Evolutionary conservation across 2,113 vertebrate genomes (phyloP), one percentile per base, ranked within the genome.

Genomic region (Progne subis): DNA sequence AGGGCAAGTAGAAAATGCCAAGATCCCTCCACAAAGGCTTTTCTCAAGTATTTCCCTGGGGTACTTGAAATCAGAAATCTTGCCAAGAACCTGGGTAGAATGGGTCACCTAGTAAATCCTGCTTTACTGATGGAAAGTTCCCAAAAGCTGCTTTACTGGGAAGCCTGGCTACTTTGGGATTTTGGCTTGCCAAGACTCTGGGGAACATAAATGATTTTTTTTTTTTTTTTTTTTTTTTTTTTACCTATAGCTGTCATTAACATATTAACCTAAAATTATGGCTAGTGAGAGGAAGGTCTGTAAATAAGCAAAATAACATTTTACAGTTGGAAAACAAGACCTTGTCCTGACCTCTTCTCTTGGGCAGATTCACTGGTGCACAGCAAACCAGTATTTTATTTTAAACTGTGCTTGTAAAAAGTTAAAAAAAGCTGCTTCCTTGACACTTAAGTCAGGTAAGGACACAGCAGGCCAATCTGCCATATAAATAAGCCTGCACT

Each of bases 401-500:
- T 95, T 95, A 95, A 96, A 94, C 64, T 32, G 23, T 2, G 2
- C 85, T 82, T 93, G 64, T 88, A 81, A 86, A 82, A 88, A 91
- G 70, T 47, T 46, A 90, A 92, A 88, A 94, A 87, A 82, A 82
- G 43, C 60, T 68, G 39, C 92, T 96, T 92, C 93, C 90, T 93
- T 91, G 78, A 92, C 84, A 83, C 71, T 95, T 67, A 85, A 96
- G 94, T 96, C 95, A 96, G 94, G 95, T 96, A 90, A 96, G 95
- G 95, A 97, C 93, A 96, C 47, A 82, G 85, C 3, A 2, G 71
- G 55, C 63, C 80, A 50, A 50, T 85, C 50, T 79, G 82, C 87
- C 79, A 67, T 77, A 88, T 80, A 95, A 94, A 93, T 95, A 95
- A 82, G 52, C 44, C 75, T 74, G 71, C 55, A 88, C 68, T 94